phyloP scores from a whole-genome alignment of 1,140 invertebrate genomes.

The Drosophila lacertosa region DNA sequence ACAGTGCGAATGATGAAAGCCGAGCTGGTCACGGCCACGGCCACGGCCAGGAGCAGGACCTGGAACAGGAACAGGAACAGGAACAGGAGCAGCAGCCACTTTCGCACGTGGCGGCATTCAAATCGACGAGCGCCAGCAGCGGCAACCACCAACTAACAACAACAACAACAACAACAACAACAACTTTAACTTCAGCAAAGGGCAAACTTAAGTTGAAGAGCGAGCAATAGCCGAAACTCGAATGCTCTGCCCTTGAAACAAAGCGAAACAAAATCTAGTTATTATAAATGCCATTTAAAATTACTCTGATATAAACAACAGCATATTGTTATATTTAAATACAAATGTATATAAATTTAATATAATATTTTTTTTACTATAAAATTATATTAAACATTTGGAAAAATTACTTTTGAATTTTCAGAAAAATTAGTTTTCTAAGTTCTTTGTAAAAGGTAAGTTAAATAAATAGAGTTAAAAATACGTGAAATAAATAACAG shows the following conservation, averaged over 20 bases:
- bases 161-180: conserved; percentile 9
- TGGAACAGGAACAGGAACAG: conserved; percentile 1
- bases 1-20: conserved; percentile 73
- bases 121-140: conserved; percentile 46
- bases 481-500: too few species aligned
- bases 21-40: background rate
- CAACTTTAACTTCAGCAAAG: conserved; percentile 11
- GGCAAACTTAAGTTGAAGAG: background rate
- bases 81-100: conserved; percentile 17
- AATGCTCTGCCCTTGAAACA: conserved; percentile 10
- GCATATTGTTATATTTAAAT: background rate
- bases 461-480: too few species aligned
- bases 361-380: too few species aligned
- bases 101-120: conserved; percentile 63
- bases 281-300: background rate
- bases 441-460: too few species aligned
- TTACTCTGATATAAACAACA: background rate
- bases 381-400: too few species aligned
- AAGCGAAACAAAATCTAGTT: background rate
- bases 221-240: background rate
- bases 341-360: too few species aligned
- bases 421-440: too few species aligned
- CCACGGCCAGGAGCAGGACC: background rate
- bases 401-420: too few species aligned
- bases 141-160: conserved; percentile 23